phyloP scores from a whole-genome alignment of 2,888 invertebrate species.

The Galerucella calmariensis region DNA sequence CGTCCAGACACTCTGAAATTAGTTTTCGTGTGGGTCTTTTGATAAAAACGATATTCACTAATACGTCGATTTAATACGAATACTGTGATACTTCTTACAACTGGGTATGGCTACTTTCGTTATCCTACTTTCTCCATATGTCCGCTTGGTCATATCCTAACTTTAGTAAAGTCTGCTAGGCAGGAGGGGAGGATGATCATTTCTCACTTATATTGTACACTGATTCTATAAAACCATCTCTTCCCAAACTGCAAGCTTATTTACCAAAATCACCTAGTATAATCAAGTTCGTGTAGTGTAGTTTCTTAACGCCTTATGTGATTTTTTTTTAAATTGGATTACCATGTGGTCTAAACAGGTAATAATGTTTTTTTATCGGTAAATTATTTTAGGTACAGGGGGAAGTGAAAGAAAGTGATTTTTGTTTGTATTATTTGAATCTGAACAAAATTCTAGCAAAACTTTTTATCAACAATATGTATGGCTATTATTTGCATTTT shows the following conservation, averaged over 20 bases:
- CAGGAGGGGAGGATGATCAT: conserved; percentile 46
- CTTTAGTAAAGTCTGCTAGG: conserved; percentile 45
- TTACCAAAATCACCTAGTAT: conserved; percentile 52
- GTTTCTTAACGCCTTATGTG: conserved; percentile 49
- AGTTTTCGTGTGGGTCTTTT: conserved; percentile 17
- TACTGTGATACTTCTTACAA: conserved; percentile 57
- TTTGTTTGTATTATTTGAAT: no score
- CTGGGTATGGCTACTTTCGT: conserved; percentile 58
- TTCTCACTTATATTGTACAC: conserved; percentile 49
- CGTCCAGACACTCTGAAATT: neutral
- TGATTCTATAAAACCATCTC: conserved; percentile 56
- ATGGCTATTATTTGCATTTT: no score
- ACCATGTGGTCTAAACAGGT: conserved; percentile 57
- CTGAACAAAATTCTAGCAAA: no score
- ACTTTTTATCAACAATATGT: no score
- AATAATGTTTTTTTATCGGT: conserved; percentile 40
- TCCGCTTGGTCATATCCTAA: conserved; percentile 55
- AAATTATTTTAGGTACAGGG: conserved; percentile 20
- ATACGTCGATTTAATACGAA: conserved; percentile 48
- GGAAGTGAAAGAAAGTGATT: conserved; percentile 24
- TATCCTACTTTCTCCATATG: conserved; percentile 59
- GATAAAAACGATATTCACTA: conserved; percentile 18
- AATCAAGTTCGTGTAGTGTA: conserved; percentile 53
- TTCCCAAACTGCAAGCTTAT: conserved; percentile 49
- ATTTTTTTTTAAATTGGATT: conserved; percentile 51